Evolutionary conservation across 2,113 vertebrate genomes (phyloP).

Genomic region (Parus major): DNA sequence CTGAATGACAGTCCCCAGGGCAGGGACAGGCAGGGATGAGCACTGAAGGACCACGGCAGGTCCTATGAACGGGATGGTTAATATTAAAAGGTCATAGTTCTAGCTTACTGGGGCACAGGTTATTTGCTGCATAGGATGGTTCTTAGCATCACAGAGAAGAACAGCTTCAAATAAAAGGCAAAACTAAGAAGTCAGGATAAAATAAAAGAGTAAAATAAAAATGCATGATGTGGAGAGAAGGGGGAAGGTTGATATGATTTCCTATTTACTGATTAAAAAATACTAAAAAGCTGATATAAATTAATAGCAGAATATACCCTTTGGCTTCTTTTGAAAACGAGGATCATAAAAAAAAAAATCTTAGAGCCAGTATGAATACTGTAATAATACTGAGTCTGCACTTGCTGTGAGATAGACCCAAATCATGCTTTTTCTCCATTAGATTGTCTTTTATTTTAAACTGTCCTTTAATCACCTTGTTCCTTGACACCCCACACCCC

Average conservation of each 20-base stretch:
- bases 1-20: neutral
- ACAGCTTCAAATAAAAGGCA: neutral
- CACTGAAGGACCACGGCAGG: neutral
- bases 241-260: neutral
- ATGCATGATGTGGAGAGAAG: neutral
- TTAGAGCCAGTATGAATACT: neutral
- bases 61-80: neutral
- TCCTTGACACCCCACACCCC: neutral
- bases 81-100: constrained; percentile 40
- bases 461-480: neutral
- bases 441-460: neutral
- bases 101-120: neutral
- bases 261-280: neutral
- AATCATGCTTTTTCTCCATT: neutral
- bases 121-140: neutral
- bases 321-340: neutral
- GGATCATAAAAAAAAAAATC: neutral
- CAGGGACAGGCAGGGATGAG: neutral
- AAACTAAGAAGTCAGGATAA: neutral
- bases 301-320: neutral
- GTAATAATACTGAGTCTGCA: neutral
- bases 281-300: neutral
- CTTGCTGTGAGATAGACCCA: neutral
- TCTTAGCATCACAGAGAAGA: neutral
- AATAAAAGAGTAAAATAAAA: neutral